Base-by-base conservation (phyloP, 2,888 invertebrate genomes). In the Microctonus hyperodae region DNA sequence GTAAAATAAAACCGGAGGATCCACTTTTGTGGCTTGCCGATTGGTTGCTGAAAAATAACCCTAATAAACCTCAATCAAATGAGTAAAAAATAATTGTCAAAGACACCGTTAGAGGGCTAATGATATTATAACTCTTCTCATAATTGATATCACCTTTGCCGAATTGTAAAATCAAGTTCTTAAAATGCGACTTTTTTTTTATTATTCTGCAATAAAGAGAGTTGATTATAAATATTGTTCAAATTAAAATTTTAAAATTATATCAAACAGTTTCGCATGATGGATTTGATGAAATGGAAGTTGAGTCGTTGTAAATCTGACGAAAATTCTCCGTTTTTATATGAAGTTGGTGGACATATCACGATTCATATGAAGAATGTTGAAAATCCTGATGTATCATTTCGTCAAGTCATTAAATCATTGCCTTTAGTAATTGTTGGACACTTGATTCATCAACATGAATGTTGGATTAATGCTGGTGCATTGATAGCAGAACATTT, bases 1-100 rank as follows among this genome's bases (percentile, higher is more conserved):
- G 91, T 75, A 83, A 89, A 84, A 87, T 88, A 75, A 91, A 91
- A 71, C 95, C 95, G 0, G 85, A 86, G 0, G 92, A 95, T 81
- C 94, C 95, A 0, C 84, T 94, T 44, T 80, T 90, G 31, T 93
- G 91, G 91, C 84, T 95, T 50, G 93, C 93, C 1, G 90, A 93
- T 72, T 91, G 92, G 88, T 84, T 95, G 48, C 84, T 90, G 6
- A 83, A 87, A 50, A 90, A 93, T 81, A 94, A 94, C 85, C 92
- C 92, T 3, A 91, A 91, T 79, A 90, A 90, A 78, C 92, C 91
- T 0, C 86, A 82, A 28, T 28, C 3, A 3, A 28, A 28, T 3
- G 28, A 28, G 28, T 28, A 28, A 28, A 28, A 28, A 5, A 28
- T 28, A 28, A 5, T 5, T 5, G 7, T 28, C 7, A 28, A 7